These are phyloP conservation scores for Calephelis perditalis DNA, from an alignment of 2,888 invertebrate genomes.

Conservation along the genomic window DNA sequence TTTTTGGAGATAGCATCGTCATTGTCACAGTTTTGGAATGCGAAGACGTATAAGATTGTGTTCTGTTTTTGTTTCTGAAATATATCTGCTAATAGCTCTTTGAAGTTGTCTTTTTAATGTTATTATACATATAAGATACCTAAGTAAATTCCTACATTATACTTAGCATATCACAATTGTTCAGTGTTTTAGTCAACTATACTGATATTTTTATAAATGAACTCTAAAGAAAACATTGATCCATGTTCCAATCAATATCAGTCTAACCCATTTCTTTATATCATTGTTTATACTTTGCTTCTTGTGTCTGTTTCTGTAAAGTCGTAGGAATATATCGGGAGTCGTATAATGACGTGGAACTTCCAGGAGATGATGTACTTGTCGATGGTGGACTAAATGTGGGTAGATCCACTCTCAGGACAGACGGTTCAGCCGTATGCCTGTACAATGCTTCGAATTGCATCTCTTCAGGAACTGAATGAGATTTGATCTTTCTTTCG, in stretches of 20 bases:
- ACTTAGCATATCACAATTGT: too few species aligned
- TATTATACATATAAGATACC: too few species aligned
- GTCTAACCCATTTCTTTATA: conserved; percentile 16
- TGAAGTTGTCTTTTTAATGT: not conserved
- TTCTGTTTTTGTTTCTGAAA: too few species aligned
- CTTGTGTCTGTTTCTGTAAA: conserved; percentile 26
- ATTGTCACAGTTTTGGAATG: too few species aligned
- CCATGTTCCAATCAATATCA: not conserved
- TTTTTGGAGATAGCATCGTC: too few species aligned
- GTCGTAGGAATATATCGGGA: conserved; percentile 1
- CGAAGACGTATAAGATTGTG: too few species aligned
- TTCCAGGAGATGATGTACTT: not conserved
- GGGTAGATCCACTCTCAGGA: conserved; percentile 75
- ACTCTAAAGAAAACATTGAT: too few species aligned
- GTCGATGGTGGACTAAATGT: conserved; percentile 32
- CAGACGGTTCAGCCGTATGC: conserved; percentile 55
- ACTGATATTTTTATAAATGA: too few species aligned
- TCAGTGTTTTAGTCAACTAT: too few species aligned
- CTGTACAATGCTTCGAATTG: conserved; percentile 71
- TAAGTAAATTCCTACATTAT: too few species aligned
- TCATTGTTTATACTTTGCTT: conserved; percentile 30
- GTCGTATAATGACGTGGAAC: conserved; percentile 1
- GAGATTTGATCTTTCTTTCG: conserved; percentile 68
- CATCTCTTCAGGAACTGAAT: conserved; percentile 69
- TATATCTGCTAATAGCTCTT: too few species aligned